Percentiles rank a stretch among this genome's conserved stretches.
Evolutionary conservation across 2,888 invertebrate genomes (phyloP).

Genomic region (Agapetus fuscipes): DNA sequence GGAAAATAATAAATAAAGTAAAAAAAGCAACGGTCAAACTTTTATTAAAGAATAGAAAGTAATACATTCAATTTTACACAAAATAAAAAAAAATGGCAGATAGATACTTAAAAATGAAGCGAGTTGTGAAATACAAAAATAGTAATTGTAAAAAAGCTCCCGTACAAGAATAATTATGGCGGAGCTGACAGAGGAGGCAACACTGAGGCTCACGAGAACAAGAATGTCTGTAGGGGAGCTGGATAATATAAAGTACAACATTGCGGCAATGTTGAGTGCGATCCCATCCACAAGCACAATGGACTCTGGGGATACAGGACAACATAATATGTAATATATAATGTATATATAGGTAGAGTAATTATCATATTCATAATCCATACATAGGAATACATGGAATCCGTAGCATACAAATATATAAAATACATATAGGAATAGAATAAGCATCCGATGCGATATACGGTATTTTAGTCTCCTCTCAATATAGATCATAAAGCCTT

Average conservation of each 20-base stretch:
- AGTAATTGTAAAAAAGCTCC: neutral
- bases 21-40: constrained; percentile 20
- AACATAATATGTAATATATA: too few relatives aligned
- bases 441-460: too few relatives aligned
- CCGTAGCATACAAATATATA: neutral
- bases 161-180: neutral
- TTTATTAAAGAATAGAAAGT: constrained; percentile 20
- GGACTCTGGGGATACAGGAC: neutral
- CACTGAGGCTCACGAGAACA: too few relatives aligned
- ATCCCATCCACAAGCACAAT: too few relatives aligned
- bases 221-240: too few relatives aligned
- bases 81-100: constrained; percentile 13
- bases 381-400: neutral
- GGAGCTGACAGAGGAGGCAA: neutral
- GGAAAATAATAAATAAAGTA: constrained; percentile 24
- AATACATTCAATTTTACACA: constrained; percentile 15
- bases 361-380: neutral
- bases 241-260: too few relatives aligned
- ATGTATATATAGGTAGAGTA: neutral
- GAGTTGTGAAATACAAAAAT: neutral
- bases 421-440: too few relatives aligned
- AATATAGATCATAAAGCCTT: constrained; percentile 38
- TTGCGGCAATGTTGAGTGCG: too few relatives aligned
- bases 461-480: neutral
- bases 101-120: constrained; percentile 5